Evolutionary conservation across 2,113 vertebrate genomes (phyloP).

Genomic region (Atractosteus spatula): DNA sequence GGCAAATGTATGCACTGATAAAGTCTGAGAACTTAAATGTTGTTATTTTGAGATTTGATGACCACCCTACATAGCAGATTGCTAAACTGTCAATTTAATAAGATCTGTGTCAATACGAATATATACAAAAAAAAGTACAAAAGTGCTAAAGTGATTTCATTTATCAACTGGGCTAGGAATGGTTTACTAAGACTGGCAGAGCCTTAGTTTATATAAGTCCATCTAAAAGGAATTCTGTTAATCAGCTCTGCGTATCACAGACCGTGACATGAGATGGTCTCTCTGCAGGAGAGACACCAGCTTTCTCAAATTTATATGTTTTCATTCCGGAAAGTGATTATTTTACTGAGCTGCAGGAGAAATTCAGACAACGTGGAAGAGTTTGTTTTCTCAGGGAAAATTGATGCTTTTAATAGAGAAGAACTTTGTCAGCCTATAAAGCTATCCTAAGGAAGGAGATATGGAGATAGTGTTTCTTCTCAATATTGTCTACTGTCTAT

Average conservation of each 20-base stretch:
- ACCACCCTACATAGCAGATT: too few species aligned
- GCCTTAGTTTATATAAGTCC: slow-evolving; percentile 23
- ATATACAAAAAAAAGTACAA: background rate
- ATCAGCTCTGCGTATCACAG: slow-evolving; percentile 41
- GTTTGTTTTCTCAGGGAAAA: slow-evolving; percentile 40
- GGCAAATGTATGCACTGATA: too few species aligned
- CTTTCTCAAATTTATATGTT: slow-evolving; percentile 50
- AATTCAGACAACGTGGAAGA: slow-evolving; percentile 35
- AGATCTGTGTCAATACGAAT: too few species aligned
- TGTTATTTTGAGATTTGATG: too few species aligned
- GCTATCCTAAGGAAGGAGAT: slow-evolving; percentile 21
- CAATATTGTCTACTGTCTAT: slow-evolving; percentile 29
- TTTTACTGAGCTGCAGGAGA: slow-evolving; percentile 52
- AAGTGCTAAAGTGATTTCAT: slow-evolving; percentile 16
- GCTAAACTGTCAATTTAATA: too few species aligned
- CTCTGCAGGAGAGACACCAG: slow-evolving; percentile 45
- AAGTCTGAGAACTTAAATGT: too few species aligned
- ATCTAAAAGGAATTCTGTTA: slow-evolving; percentile 36
- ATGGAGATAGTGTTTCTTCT: slow-evolving; percentile 27
- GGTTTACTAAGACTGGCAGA: slow-evolving; percentile 38
- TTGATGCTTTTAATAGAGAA: slow-evolving; percentile 46
- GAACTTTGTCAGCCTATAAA: slow-evolving; percentile 21
- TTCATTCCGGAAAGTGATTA: slow-evolving; percentile 60
- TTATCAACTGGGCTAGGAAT: slow-evolving; percentile 40
- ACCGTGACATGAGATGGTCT: slow-evolving; percentile 32